Base-by-base conservation (phyloP, 2,888 invertebrate species). In the Cerceris rybyensis region DNA sequence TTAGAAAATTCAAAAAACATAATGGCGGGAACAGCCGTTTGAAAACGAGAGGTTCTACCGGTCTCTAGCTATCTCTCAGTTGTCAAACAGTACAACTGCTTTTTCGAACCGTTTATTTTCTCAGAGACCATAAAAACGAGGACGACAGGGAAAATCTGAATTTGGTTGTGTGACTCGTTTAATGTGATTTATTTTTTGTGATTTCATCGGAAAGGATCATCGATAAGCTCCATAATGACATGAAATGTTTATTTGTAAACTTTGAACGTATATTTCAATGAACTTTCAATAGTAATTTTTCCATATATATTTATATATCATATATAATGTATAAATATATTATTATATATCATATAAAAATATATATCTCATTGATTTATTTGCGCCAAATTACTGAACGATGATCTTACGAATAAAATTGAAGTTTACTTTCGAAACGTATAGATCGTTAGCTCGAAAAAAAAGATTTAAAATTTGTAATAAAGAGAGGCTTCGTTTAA, bases 131-230 rank as follows among this genome's bases (percentile, higher is more conserved):
- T 72, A 58, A 61, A 43, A 58, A 54, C 13, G 42, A 7, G 17
- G 41, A 66, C 59, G 6, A 54, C 43, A 57, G 28, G 41, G 57
- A 28, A 63, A 59, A 66, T 57, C 50, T 42, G 54, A 55, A 76
- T 84, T 84, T 86, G 82, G 83, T 85, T 85, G 85, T 85, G 85
- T 79, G 84, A 72, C 60, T 67, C 70, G 75, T 85, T 72, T 65
- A 54, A 64, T 58, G 64, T 52, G 68, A 68, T 43, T 41, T 60
- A 60, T 39, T 67, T 61, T 80, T 72, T 55, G 67, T 83, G 76
- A 64, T 58, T 65, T 73, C 50, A 50, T 73, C 17, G 68, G 55
- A 11, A 61, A 58, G 59, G 66, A 14, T 11, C 60, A 54, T 70
- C 58, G 50, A 78, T 58, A 65, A 73, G 64, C 41, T 68, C 66